A percentile compares a stretch with the other conserved stretches of the same genome.
These are phyloP conservation scores for Alfaro cultratus DNA, from an alignment of 2,797 vertebrate species.

Conservation along the genomic window DNA sequence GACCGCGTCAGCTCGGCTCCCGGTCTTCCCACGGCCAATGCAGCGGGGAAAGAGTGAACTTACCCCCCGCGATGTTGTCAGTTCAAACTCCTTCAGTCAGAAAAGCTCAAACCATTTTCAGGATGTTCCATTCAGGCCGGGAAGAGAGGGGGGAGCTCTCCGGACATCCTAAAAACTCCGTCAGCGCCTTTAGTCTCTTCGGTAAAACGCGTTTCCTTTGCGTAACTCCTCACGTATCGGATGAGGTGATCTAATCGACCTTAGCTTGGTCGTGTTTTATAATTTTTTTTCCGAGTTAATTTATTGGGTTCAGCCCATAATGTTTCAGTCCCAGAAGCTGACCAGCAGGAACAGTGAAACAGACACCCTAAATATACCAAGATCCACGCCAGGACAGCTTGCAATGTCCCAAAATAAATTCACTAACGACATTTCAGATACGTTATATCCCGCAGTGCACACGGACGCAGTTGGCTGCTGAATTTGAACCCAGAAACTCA, in stretches of 20 bases:
- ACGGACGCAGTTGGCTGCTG: neutral
- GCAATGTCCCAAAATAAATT: conserved; percentile 5
- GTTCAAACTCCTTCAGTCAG: conserved; percentile 21
- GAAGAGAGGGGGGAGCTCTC: conserved; percentile 13
- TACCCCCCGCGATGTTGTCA: conserved; percentile 76
- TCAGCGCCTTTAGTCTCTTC: conserved; percentile 13
- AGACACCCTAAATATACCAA: conserved; percentile 38
- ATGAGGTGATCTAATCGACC: no score
- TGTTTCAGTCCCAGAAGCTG: conserved; percentile 56
- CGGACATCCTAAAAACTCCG: conserved; percentile 37
- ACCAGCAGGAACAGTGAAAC: conserved; percentile 32
- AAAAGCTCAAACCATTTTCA: conserved; percentile 49
- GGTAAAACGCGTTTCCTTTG: neutral
- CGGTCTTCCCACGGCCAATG: neutral
- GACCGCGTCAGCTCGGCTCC: neutral
- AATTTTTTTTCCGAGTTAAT: neutral
- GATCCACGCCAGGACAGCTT: conserved; percentile 44
- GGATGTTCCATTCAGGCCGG: conserved; percentile 71
- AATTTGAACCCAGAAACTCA: neutral
- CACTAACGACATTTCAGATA: neutral
- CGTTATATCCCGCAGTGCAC: neutral
- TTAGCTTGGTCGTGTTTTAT: no score
- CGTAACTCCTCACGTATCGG: accelerated
- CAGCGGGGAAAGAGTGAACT: conserved; percentile 23
- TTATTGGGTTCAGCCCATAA: conserved; percentile 7